phyloP scores from a whole-genome alignment of 2,888 invertebrate species.

The Rotaria socialis region DNA sequence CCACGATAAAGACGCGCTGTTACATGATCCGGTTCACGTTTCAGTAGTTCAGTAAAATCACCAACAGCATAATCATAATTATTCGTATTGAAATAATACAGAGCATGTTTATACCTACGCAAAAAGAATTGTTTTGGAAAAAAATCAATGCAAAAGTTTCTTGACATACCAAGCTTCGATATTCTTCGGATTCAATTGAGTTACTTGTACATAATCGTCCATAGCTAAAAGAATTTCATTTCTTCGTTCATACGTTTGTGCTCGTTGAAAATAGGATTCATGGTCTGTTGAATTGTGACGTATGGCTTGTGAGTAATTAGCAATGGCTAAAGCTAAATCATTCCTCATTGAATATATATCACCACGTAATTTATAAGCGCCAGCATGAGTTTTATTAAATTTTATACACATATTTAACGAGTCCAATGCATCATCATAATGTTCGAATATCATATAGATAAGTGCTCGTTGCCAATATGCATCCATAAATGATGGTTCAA shows the following conservation, averaged over 20 bases:
- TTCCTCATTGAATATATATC: slow-evolving; percentile 49
- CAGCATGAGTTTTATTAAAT: slow-evolving; percentile 54
- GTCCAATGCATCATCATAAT: slow-evolving; percentile 54
- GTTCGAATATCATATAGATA: slow-evolving; percentile 55
- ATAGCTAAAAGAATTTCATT: slow-evolving; percentile 57
- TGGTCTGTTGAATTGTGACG: slow-evolving; percentile 55
- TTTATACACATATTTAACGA: slow-evolving; percentile 57
- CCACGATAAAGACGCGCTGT: slow-evolving; percentile 55
- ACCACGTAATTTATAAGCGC: slow-evolving; percentile 54
- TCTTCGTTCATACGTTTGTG: slow-evolving; percentile 57
- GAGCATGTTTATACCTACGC: slow-evolving; percentile 39
- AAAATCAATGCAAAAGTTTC: slow-evolving; percentile 48
- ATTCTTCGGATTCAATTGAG: slow-evolving; percentile 54
- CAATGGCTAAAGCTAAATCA: slow-evolving; percentile 56
- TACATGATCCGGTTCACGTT: slow-evolving; percentile 53
- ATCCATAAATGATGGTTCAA: slow-evolving; percentile 50
- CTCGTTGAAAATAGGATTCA: slow-evolving; percentile 56
- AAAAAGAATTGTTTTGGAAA: background rate
- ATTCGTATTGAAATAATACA: slow-evolving; percentile 48
- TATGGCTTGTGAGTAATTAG: slow-evolving; percentile 58
- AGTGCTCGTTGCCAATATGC: slow-evolving; percentile 60
- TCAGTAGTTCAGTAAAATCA: slow-evolving; percentile 57
- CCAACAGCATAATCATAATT: slow-evolving; percentile 57
- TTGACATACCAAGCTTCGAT: slow-evolving; percentile 57
- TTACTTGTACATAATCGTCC: slow-evolving; percentile 56